Evolutionary conservation across 2,797 vertebrate species (phyloP).

Genomic region (Microctenopoma steveboyesi): DNA sequence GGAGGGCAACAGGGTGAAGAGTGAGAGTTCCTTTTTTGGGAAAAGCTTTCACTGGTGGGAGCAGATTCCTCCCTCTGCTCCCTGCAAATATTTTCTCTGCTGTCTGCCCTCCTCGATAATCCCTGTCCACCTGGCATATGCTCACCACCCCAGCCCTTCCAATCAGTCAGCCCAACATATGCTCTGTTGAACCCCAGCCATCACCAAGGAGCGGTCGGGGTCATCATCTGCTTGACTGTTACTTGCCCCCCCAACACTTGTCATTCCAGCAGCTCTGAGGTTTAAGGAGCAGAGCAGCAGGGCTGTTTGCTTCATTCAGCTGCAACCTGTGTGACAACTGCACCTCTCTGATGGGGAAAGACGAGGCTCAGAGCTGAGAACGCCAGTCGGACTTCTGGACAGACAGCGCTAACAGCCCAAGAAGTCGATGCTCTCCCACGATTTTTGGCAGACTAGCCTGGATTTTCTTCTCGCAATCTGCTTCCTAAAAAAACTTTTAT

Average conservation of each 20-base stretch:
- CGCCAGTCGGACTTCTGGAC: constrained; percentile 51
- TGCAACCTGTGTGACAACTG: constrained; percentile 75
- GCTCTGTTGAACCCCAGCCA: constrained; percentile 54
- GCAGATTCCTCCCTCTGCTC: constrained; percentile 53
- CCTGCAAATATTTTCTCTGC: constrained; percentile 66
- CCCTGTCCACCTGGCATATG: constrained; percentile 45
- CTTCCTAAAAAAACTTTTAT: neutral
- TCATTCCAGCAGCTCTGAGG: constrained; percentile 58
- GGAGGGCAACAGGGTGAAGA: constrained; percentile 56
- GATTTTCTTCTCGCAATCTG: constrained; percentile 1
- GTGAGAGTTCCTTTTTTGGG: constrained; percentile 72
- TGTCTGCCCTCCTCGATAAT: constrained; percentile 57
- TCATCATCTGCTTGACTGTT: constrained; percentile 67
- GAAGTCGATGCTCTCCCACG: constrained; percentile 30
- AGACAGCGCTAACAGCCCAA: constrained; percentile 29
- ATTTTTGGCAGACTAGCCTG: neutral
- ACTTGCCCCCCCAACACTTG: constrained; percentile 67
- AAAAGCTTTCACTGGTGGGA: constrained; percentile 61
- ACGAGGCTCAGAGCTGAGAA: constrained; percentile 33
- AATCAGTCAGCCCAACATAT: constrained; percentile 74
- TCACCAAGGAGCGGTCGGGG: constrained; percentile 56
- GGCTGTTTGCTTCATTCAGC: constrained; percentile 63
- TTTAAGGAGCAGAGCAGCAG: constrained; percentile 68
- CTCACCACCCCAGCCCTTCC: constrained; percentile 66
- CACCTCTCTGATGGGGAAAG: constrained; percentile 53